phyloP scores from a whole-genome alignment of 2,113 vertebrate genomes.

The Pithys albifrons region DNA sequence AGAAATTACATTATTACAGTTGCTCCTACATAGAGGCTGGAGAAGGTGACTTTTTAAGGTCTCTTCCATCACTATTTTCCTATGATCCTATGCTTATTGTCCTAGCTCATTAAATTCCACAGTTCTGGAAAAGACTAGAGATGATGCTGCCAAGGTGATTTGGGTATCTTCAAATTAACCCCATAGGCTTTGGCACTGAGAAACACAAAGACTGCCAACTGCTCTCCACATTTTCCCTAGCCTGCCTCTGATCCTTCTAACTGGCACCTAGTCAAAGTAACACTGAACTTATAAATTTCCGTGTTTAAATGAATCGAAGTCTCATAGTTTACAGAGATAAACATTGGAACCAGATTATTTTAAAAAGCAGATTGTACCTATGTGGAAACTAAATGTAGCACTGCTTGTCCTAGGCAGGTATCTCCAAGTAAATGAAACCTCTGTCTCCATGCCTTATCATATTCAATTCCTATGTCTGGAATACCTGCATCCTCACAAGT shows the following conservation, averaged over 20 bases:
- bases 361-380: not conserved
- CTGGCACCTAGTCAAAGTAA: conserved; percentile 67
- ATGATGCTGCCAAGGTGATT: conserved; percentile 26
- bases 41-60: not conserved
- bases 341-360: not conserved
- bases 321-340: conserved; percentile 32
- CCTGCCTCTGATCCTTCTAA: conserved; percentile 59
- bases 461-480: not conserved
- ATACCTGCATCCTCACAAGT: not conserved
- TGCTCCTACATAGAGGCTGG: not conserved
- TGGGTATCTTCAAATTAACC: conserved; percentile 31
- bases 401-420: not conserved
- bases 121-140: conserved; percentile 21
- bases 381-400: conserved; percentile 14
- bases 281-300: conserved; percentile 52
- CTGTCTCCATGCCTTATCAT: not conserved
- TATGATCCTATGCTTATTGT: conserved; percentile 20
- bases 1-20: not conserved
- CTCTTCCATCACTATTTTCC: conserved; percentile 43
- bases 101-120: not conserved
- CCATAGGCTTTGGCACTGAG: conserved; percentile 44
- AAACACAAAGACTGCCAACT: conserved; percentile 52
- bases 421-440: not conserved
- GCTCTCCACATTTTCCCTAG: conserved; percentile 58
- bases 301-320: conserved; percentile 33